phyloP scores from a whole-genome alignment of 2,113 vertebrate species.

The Todiramphus saurophagus region DNA sequence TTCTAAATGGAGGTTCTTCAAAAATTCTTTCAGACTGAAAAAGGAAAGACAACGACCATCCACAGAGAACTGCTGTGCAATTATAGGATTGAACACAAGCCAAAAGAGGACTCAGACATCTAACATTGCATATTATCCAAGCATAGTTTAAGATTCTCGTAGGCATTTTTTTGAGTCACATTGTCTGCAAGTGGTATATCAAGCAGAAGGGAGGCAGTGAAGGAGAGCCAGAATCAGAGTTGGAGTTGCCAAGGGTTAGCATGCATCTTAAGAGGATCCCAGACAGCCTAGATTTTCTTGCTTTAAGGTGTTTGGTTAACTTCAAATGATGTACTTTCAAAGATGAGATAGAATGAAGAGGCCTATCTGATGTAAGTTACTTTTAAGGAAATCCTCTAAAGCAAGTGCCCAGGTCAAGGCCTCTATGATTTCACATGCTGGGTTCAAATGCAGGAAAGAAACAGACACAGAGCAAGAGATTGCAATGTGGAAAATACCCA shows the following conservation, averaged over 20 bases:
- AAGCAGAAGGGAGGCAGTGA: background rate
- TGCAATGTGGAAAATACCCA: background rate
- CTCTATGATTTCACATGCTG: background rate
- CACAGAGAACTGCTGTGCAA: conserved; percentile 5
- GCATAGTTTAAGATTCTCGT: background rate
- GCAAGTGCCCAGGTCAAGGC: background rate
- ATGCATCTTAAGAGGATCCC: background rate
- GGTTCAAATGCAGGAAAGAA: background rate
- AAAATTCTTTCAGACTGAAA: background rate
- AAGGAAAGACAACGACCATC: background rate
- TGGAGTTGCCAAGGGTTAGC: background rate
- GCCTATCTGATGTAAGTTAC: background rate
- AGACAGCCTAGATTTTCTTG: background rate
- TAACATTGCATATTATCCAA: background rate
- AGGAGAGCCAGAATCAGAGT: background rate
- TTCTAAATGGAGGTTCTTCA: background rate
- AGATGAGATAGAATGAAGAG: background rate
- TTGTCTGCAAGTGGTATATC: background rate
- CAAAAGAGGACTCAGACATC: background rate
- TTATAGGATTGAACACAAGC: background rate
- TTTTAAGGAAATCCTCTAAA: background rate
- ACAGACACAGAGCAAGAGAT: background rate
- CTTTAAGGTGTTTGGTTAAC: background rate
- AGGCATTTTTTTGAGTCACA: background rate
- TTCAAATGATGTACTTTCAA: background rate